phyloP scores from a whole-genome alignment of 2,797 vertebrate genomes.

The Catamblyrhynchus diadema region DNA sequence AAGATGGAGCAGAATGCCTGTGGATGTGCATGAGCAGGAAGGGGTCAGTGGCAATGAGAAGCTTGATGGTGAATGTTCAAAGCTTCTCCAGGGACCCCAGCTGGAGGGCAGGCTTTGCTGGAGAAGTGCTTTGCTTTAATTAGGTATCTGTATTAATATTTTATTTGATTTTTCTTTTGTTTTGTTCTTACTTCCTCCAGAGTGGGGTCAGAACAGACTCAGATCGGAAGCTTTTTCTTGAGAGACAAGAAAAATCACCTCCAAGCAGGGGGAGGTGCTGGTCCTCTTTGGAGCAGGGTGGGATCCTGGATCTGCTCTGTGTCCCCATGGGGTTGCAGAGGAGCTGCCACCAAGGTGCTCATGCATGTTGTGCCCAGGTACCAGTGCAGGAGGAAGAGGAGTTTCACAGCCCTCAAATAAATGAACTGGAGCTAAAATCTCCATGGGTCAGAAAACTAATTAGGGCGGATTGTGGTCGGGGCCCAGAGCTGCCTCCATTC shows the following conservation, averaged over 20 bases:
- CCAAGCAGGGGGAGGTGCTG: background rate
- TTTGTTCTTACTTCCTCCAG: background rate
- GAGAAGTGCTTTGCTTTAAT: constrained; percentile 23
- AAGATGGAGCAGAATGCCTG: background rate
- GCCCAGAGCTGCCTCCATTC: background rate
- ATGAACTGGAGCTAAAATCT: background rate
- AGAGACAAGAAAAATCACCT: background rate
- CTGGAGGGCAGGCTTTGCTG: background rate
- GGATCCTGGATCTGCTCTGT: background rate
- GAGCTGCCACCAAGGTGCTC: background rate
- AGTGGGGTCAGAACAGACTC: background rate
- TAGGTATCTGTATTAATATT: background rate
- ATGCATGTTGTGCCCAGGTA: background rate
- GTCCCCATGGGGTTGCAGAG: background rate
- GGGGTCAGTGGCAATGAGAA: background rate
- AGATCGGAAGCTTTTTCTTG: background rate
- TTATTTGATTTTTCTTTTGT: background rate
- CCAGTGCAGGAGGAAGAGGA: background rate
- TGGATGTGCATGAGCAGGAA: background rate
- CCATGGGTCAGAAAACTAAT: background rate
- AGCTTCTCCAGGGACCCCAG: background rate
- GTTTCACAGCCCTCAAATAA: background rate
- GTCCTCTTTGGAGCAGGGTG: background rate
- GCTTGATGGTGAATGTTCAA: background rate
- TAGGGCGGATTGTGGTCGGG: accelerated